Evolutionary conservation across 2,797 vertebrate genomes (phyloP).

Genomic region (Potorous gilbertii): DNA sequence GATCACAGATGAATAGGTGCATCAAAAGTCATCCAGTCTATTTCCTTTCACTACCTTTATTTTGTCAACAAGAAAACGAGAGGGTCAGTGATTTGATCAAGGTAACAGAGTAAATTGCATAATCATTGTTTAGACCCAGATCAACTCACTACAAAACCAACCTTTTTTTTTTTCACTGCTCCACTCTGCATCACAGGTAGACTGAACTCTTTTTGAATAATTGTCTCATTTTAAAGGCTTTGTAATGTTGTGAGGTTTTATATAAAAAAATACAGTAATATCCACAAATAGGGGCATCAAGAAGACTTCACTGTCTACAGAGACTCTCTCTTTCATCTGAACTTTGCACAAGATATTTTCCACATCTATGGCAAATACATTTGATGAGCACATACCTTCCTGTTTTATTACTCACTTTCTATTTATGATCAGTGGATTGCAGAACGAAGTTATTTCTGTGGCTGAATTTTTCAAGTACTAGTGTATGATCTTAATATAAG

Average conservation of each 20-base stretch:
- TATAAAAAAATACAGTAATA: neutral
- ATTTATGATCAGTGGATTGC: neutral
- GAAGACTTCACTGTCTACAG: neutral
- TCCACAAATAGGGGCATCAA: neutral
- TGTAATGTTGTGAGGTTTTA: neutral
- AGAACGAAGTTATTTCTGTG: neutral
- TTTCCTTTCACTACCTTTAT: neutral
- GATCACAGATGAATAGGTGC: neutral
- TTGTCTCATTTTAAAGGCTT: neutral
- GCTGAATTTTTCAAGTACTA: neutral
- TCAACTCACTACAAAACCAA: neutral
- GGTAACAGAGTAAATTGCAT: neutral
- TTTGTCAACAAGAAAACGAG: neutral
- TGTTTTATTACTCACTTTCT: neutral
- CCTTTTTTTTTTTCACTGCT: neutral
- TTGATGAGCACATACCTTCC: neutral
- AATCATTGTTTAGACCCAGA: neutral
- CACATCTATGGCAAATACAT: neutral
- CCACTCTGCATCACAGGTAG: neutral
- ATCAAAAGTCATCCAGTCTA: neutral
- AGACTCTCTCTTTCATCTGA: neutral
- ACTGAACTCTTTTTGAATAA: neutral
- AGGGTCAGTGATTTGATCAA: neutral
- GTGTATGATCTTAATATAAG: neutral
- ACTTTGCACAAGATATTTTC: neutral